Conservation (phyloP, 2,888 invertebrate species). For the Hemistola chrysoprasaria region DNA sequence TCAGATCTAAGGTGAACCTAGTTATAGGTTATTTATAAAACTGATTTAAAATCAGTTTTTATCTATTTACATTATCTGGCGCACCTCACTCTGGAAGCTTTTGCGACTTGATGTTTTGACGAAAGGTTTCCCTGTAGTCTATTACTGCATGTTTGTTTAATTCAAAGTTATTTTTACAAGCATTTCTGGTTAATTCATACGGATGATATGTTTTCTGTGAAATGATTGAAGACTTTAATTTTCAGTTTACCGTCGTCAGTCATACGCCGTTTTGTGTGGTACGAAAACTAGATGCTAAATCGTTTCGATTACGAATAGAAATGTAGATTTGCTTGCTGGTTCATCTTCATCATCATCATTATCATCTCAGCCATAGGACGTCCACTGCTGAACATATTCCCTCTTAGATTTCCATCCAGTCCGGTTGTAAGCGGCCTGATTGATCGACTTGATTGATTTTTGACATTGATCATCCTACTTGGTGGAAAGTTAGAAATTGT, state of each 20-base stretch:
- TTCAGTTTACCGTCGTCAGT: conserved; percentile 3
- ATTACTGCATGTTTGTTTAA: conserved; percentile 14
- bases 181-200: conserved; percentile 5
- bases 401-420: too few relatives aligned
- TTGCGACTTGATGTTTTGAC: conserved; percentile 11
- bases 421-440: too few relatives aligned
- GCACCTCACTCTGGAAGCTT: conserved; percentile 14
- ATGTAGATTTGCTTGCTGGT: too few relatives aligned
- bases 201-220: conserved; percentile 8
- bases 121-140: conserved; percentile 3
- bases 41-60: conserved; percentile 34
- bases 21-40: conserved; percentile 11
- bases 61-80: conserved; percentile 39
- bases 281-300: too few relatives aligned
- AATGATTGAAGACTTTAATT: conserved; percentile 1
- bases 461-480: too few relatives aligned
- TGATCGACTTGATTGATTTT: too few relatives aligned
- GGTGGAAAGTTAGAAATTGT: too few relatives aligned
- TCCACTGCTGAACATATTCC: too few relatives aligned
- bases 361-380: too few relatives aligned
- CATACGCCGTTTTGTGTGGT: conserved; percentile 1
- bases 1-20: background rate
- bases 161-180: conserved; percentile 17
- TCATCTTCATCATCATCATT: too few relatives aligned
- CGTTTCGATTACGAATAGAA: too few relatives aligned